Conservation (phyloP, 2,797 vertebrate species). For the Sebastes miniatus region DNA sequence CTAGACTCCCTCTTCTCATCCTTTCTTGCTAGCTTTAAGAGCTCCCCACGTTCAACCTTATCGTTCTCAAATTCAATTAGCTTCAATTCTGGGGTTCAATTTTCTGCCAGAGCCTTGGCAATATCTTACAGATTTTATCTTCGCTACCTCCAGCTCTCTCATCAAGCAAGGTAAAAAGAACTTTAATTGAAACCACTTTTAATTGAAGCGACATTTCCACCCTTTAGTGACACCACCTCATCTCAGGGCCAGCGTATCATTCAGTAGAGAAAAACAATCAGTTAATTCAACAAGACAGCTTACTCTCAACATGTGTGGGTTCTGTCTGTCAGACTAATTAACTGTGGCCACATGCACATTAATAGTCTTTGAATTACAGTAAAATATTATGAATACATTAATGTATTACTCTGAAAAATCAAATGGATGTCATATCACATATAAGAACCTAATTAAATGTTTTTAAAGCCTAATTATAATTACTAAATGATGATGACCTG, state of each 20-base stretch:
- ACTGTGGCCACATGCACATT: neutral
- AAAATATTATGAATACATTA: neutral
- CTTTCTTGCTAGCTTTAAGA: conserved; percentile 53
- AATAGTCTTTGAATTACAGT: neutral
- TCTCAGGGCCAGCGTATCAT: conserved; percentile 5
- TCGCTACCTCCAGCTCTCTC: conserved; percentile 70
- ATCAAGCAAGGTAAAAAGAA: conserved; percentile 80
- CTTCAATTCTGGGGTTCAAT: conserved; percentile 76
- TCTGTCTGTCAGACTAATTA: conserved; percentile 28
- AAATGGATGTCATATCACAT: neutral
- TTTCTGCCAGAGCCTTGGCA: conserved; percentile 69
- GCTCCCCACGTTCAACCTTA: conserved; percentile 70
- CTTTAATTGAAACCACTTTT: conserved; percentile 82
- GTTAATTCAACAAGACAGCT: conserved; percentile 33
- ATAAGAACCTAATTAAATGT: neutral
- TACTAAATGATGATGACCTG: neutral
- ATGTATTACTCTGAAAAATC: neutral
- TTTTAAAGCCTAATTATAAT: neutral
- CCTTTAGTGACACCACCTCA: conserved; percentile 22
- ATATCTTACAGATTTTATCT: conserved; percentile 78
- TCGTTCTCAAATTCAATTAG: conserved; percentile 83
- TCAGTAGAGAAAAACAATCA: conserved; percentile 34
- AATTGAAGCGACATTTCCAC: conserved; percentile 75
- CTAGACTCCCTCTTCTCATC: conserved; percentile 29
- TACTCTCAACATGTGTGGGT: neutral